These are phyloP conservation scores for Automeris io DNA, from an alignment of 2,888 invertebrate genomes.

Conservation along the genomic window DNA sequence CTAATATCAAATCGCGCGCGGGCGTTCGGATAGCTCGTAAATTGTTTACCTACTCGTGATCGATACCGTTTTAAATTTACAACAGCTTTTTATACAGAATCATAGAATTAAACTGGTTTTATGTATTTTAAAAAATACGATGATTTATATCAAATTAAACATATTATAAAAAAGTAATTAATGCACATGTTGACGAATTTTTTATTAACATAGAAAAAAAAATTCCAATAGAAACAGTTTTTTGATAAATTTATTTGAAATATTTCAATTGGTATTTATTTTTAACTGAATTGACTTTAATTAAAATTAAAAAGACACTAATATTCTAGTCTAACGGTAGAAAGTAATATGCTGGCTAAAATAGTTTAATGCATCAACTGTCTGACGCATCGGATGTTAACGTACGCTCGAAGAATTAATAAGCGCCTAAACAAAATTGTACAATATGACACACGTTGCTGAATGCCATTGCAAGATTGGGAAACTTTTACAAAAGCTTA, in stretches of 20 bases:
- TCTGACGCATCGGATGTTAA: slow-evolving; percentile 27
- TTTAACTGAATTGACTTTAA: no score
- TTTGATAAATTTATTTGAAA: no score
- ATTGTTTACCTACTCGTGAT: slow-evolving; percentile 1
- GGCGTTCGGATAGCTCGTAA: slow-evolving; percentile 5
- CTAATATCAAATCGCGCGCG: slow-evolving; percentile 6
- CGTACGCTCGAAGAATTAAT: slow-evolving; percentile 16
- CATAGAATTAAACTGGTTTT: no score
- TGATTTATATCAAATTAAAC: no score
- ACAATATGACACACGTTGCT: neutral
- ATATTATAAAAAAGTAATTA: no score
- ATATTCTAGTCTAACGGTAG: neutral
- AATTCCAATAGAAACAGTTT: no score
- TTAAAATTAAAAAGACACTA: no score
- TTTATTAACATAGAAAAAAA: no score
- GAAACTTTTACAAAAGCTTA: slow-evolving; percentile 39
- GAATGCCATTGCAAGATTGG: slow-evolving; percentile 9
- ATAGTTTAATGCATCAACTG: slow-evolving; percentile 12
- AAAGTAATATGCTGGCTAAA: slow-evolving; percentile 11
- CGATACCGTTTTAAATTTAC: neutral
- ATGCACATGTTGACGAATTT: no score
- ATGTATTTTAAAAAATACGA: no score
- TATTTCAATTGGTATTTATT: no score
- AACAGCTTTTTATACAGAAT: no score
- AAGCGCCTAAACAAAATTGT: slow-evolving; percentile 19